phyloP scores from a whole-genome alignment of 2,888 invertebrate genomes.

The Nasonovia ribisnigri region DNA sequence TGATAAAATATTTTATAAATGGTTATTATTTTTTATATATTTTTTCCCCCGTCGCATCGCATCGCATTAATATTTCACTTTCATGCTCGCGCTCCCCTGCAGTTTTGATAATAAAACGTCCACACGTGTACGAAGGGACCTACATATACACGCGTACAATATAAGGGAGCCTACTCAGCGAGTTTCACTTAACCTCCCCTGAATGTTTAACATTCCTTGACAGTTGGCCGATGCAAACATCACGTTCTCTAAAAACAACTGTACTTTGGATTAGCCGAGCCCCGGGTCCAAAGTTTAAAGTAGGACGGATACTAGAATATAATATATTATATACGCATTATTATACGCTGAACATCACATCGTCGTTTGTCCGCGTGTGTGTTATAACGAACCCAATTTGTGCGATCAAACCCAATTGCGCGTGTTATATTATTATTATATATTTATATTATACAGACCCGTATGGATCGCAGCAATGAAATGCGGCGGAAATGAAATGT shows the following conservation, averaged over 20 bases:
- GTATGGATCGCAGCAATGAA: no score
- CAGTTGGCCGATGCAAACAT: neutral
- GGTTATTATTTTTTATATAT: neutral
- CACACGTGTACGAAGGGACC: neutral
- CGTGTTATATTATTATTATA: neutral
- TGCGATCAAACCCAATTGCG: neutral
- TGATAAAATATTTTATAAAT: neutral
- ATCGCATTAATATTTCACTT: neutral
- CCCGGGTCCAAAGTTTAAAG: neutral
- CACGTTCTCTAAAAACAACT: conserved; percentile 35
- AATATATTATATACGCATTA: neutral
- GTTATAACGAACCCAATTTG: neutral
- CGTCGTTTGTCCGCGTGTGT: neutral
- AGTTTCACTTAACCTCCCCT: neutral
- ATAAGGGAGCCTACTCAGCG: neutral
- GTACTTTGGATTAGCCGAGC: neutral
- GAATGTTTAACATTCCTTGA: conserved; percentile 26
- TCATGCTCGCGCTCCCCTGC: neutral
- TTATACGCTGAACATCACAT: neutral
- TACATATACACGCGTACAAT: neutral
- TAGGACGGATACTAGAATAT: neutral
- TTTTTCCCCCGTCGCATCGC: neutral
- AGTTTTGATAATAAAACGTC: neutral
- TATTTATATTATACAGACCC: no score
- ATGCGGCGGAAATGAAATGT: no score